These are phyloP conservation scores for Ruditapes philippinarum DNA, from an alignment of 1,140 invertebrate genomes.

Conservation along the genomic window DNA sequence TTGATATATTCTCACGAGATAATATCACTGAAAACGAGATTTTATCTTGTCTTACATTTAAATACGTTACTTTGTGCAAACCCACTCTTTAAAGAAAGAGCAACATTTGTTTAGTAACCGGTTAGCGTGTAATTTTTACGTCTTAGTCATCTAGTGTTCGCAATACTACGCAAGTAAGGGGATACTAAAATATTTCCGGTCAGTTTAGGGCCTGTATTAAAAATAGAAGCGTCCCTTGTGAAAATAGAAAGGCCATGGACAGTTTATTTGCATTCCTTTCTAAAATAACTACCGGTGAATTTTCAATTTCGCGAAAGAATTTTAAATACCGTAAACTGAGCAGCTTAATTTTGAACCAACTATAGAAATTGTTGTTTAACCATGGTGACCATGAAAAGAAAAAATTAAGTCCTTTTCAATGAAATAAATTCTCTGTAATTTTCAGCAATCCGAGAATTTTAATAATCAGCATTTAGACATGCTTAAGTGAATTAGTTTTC, in stretches of 20 bases:
- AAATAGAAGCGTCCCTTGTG: neutral
- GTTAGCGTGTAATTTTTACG: neutral
- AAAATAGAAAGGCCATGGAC: neutral
- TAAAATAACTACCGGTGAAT: constrained; percentile 17
- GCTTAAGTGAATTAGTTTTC: neutral
- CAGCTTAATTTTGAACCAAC: neutral
- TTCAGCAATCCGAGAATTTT: constrained; percentile 4
- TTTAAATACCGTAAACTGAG: constrained; percentile 26
- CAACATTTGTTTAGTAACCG: neutral
- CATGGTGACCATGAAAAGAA: neutral
- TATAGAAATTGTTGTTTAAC: neutral
- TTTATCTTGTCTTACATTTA: neutral
- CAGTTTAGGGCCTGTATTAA: neutral
- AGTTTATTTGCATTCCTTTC: constrained; percentile 5
- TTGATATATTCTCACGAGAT: constrained; percentile 11
- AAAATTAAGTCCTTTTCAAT: neutral
- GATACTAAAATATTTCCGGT: constrained; percentile 2
- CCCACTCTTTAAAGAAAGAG: neutral
- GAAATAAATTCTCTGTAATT: neutral
- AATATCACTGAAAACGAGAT: neutral
- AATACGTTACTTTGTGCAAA: neutral
- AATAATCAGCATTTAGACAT: neutral
- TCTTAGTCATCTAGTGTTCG: neutral
- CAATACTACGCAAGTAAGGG: neutral
- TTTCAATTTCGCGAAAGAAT: constrained; percentile 30